A percentile compares a stretch with the other conserved stretches of the same genome.
Conservation (phyloP, 1,140 invertebrate species). For the Dendrolimus kikuchii region DNA sequence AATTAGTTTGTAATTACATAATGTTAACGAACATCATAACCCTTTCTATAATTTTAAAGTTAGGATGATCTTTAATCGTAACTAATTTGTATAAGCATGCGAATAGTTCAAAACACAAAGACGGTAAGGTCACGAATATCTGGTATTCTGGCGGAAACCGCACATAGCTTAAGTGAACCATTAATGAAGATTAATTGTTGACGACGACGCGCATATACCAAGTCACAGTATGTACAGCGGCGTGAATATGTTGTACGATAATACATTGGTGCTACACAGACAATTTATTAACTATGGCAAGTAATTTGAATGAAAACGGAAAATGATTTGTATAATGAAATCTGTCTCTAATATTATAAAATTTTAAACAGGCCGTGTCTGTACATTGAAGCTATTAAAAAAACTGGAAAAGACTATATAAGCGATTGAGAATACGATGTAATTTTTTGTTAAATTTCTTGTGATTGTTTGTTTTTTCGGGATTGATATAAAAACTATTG, state of each 20-base stretch:
- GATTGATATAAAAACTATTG: no score
- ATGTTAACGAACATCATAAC: no score
- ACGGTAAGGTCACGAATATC: conserved; percentile 12
- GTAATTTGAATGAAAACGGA: conserved; percentile 8
- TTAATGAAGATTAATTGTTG: conserved; percentile 54
- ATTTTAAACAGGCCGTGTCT: no score
- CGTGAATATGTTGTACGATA: conserved; percentile 1
- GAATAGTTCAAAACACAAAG: conserved; percentile 22
- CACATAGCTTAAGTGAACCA: conserved; percentile 29
- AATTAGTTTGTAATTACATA: no score
- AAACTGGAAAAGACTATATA: no score
- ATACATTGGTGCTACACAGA: no score
- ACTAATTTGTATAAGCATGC: conserved; percentile 15
- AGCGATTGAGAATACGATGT: no score
- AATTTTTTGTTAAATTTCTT: no score
- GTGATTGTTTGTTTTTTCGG: no score
- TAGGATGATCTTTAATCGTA: conserved; percentile 3
- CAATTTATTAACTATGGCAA: background rate
- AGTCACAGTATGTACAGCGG: conserved; percentile 3
- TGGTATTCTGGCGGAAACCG: conserved; percentile 21
- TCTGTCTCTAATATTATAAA: no score
- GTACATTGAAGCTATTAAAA: no score
- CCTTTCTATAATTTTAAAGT: no score
- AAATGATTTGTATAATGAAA: conserved; percentile 6
- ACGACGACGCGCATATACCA: conserved; percentile 17